Percentiles rank a stretch among this genome's conserved stretches.
phyloP scores from a whole-genome alignment of 2,113 vertebrate genomes.

The Egretta garzetta region DNA sequence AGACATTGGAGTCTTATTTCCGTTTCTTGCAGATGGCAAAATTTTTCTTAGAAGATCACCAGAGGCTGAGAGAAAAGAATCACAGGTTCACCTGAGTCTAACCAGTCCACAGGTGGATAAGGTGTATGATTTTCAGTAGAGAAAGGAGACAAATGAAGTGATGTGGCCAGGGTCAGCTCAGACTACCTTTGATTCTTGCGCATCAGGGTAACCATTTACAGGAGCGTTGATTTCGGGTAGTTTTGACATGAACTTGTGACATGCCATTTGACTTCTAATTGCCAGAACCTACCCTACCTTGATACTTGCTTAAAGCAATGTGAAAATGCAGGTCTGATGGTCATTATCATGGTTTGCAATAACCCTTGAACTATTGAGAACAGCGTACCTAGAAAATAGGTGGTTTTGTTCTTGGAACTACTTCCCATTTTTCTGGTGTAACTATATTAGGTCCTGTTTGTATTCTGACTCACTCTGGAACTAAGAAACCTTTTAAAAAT shows the following conservation, averaged over 20 bases:
- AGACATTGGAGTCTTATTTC: neutral
- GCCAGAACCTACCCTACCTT: neutral
- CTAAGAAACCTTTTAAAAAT: neutral
- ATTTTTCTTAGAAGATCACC: neutral
- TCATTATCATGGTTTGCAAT: neutral
- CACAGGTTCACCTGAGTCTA: neutral
- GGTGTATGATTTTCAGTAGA: neutral
- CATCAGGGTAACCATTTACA: neutral
- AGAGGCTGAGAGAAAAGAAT: neutral
- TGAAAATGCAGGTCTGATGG: neutral
- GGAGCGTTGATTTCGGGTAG: neutral
- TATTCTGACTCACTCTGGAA: neutral
- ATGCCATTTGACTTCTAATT: neutral
- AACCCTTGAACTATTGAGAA: neutral
- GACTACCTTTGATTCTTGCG: neutral
- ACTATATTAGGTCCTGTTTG: neutral
- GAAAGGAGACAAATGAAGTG: neutral
- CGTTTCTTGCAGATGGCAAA: neutral
- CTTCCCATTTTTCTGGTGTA: neutral
- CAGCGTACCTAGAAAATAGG: neutral
- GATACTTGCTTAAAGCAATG: neutral
- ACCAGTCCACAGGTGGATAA: neutral
- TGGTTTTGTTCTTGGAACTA: neutral
- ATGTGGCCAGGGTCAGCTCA: neutral
- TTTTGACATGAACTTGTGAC: neutral